Percentiles rank a stretch among this genome's conserved stretches.
phyloP scores from a whole-genome alignment of 2,797 vertebrate genomes.

The Urocyon cinereoargenteus region DNA sequence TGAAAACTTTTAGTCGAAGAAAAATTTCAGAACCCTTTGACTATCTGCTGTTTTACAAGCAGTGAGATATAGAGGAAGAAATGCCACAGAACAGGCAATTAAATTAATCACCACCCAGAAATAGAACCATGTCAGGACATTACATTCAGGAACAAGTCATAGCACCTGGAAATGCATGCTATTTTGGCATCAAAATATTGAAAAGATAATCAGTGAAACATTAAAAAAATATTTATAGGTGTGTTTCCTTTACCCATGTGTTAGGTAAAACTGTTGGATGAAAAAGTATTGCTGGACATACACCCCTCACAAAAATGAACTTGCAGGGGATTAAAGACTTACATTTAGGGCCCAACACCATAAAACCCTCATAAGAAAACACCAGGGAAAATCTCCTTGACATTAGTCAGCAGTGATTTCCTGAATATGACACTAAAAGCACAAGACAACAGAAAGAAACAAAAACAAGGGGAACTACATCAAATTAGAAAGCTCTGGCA shows the following conservation, averaged over 20 bases:
- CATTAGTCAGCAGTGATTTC: background rate
- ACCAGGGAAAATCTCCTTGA: background rate
- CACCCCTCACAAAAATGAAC: background rate
- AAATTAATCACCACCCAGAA: conserved; percentile 34
- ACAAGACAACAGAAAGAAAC: background rate
- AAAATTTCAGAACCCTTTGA: conserved; percentile 32
- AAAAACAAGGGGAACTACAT: background rate
- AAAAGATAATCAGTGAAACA: too few relatives aligned
- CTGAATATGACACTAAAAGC: background rate
- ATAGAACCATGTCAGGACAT: background rate
- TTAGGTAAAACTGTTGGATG: conserved; percentile 19
- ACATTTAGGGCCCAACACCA: background rate
- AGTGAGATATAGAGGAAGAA: conserved; percentile 25
- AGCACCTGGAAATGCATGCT: background rate
- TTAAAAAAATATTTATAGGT: too few relatives aligned
- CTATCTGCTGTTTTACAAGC: conserved; percentile 11
- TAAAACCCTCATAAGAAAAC: background rate
- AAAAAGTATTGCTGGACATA: background rate
- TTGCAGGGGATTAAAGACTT: background rate
- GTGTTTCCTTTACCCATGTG: background rate
- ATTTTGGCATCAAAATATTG: conserved; percentile 37
- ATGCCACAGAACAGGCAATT: background rate
- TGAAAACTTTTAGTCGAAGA: conserved; percentile 41
- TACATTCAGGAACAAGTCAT: conserved; percentile 11
- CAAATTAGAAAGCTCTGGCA: background rate